Evolutionary conservation across 2,888 invertebrate species (phyloP), one percentile per base, ranked within the genome.

Genomic region (Leucophenga montana): DNA sequence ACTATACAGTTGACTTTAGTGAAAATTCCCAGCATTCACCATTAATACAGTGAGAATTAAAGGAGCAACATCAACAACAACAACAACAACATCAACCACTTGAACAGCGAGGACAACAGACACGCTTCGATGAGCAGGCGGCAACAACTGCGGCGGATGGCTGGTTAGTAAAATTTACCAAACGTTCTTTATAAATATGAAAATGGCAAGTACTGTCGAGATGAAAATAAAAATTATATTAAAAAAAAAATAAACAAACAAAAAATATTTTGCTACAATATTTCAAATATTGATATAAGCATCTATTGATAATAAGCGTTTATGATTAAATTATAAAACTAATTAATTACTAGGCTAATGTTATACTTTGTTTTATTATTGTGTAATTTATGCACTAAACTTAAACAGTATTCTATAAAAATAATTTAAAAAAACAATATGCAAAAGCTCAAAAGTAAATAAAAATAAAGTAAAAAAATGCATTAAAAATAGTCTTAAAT

Each of bases 1-100:
- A 94, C 89, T 94, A 93, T 89, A 94, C 94, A 61, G 91, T 94
- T 78, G 94, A 94, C 89, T 93, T 94, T 90, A 93, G 93, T 86
- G 94, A 94, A 90, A 86, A 86, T 61, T 93, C 93, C 81, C 93
- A 93, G 88, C 92, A 92, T 85, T 93, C 93, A 18, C 94, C 94
- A 33, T 91, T 94, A 79, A 94, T 94, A 84, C 93, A 93, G 91
- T 93, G 92, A 88, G 83, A 78, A 66, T 66, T 71, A 68, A 61
- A 71, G 68, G 31, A 50, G 46, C 16, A 57, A 65, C 20, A n/a
- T 1, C 39, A 61, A 18, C 8, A 16, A 13, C 33, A 65, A 64
- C 20, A 50, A 53, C 71, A 67, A 27, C 62, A 66, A 64, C 65
- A 50, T 1, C 44, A 50, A 48, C 16, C 50, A 59, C 20, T 11